These are phyloP conservation scores for Muscina levida DNA, from an alignment of 2,888 invertebrate genomes.

Conservation along the genomic window DNA sequence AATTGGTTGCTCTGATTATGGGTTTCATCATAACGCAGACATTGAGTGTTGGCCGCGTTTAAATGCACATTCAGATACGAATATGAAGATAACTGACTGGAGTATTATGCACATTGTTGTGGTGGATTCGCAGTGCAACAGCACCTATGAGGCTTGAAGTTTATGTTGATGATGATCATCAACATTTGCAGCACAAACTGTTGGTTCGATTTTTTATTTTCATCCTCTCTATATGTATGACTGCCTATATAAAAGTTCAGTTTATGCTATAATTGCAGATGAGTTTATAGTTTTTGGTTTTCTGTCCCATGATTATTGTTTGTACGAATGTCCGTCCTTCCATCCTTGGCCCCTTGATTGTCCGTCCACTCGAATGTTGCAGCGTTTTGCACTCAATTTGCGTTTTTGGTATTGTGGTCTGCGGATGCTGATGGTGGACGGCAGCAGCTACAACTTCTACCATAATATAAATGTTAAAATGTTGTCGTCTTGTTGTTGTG, in stretches of 20 bases:
- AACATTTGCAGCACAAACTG: constrained; percentile 47
- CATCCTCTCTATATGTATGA: background rate
- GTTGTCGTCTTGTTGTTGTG: constrained; percentile 16
- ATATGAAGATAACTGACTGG: constrained; percentile 15
- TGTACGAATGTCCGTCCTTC: background rate
- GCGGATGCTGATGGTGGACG: constrained; percentile 59
- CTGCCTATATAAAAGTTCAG: background rate
- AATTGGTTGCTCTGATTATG: constrained; percentile 56
- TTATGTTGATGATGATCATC: constrained; percentile 50
- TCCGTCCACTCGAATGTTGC: constrained; percentile 44
- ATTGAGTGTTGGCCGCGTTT: constrained; percentile 1
- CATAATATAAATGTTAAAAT: constrained; percentile 5
- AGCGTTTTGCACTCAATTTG: constrained; percentile 53
- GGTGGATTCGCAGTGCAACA: background rate
- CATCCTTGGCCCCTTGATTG: background rate
- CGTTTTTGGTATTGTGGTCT: constrained; percentile 24
- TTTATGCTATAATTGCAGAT: constrained; percentile 59
- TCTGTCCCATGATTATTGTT: constrained; percentile 31
- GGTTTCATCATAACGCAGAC: constrained; percentile 49
- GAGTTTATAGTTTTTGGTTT: constrained; percentile 65
- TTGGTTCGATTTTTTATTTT: constrained; percentile 14
- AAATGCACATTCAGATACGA: background rate
- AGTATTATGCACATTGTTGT: constrained; percentile 1
- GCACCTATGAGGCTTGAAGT: background rate
- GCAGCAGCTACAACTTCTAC: constrained; percentile 2